Conservation (phyloP, 2,888 invertebrate genomes). For the Parapristionchus giblindavisi region DNA sequence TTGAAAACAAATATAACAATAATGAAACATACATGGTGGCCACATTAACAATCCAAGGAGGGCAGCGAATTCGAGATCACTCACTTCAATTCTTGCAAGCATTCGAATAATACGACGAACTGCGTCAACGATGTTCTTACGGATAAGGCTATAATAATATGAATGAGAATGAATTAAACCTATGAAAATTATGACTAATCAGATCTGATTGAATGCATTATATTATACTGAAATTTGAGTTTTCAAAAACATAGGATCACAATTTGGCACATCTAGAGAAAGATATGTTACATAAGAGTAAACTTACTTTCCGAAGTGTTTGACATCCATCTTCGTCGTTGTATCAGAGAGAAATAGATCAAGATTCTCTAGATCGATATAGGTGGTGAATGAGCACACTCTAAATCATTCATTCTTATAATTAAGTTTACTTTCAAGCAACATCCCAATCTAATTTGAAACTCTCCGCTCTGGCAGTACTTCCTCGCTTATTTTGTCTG, state of each 20-base stretch:
- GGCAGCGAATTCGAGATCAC: slow-evolving; percentile 44
- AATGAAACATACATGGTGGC: slow-evolving; percentile 41
- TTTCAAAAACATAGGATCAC: not conserved
- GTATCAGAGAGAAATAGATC: slow-evolving; percentile 42
- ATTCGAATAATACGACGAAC: slow-evolving; percentile 33
- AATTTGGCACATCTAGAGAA: not conserved
- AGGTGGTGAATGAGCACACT: slow-evolving; percentile 41
- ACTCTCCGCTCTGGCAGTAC: too few species aligned
- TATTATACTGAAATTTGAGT: too few species aligned
- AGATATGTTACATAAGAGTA: not conserved
- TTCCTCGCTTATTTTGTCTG: too few species aligned
- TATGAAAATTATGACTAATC: too few species aligned
- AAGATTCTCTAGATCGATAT: slow-evolving; percentile 42
- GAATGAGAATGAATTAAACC: not conserved
- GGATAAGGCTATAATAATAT: slow-evolving; percentile 13
- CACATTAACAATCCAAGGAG: slow-evolving; percentile 42
- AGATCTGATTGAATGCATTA: too few species aligned
- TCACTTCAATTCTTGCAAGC: slow-evolving; percentile 27
- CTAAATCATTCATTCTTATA: too few species aligned
- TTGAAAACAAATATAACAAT: not conserved
- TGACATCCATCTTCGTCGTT: slow-evolving; percentile 37
- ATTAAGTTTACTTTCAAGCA: too few species aligned
- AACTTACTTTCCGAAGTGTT: slow-evolving; percentile 35
- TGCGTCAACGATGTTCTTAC: slow-evolving; percentile 25
- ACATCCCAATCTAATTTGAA: too few species aligned